phyloP scores from a whole-genome alignment of 2,888 invertebrate species.

The Masnerella sp. region DNA sequence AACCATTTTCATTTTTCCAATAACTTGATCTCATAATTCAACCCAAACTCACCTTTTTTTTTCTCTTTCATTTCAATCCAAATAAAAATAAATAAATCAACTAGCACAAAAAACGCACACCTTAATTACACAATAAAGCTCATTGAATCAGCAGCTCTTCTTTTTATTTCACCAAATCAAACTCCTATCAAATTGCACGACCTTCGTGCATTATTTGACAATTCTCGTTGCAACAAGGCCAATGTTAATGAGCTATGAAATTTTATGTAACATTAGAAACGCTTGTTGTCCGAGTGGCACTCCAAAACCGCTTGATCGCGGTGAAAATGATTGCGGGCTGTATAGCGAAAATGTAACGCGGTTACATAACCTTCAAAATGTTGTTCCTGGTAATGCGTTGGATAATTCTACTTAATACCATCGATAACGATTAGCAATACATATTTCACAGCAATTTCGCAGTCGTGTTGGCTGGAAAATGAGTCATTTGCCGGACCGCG shows the following conservation, averaged over 20 bases:
- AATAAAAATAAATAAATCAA: conserved; percentile 1
- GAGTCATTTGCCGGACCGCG: background rate
- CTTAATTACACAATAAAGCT: background rate
- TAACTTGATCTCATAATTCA: too few relatives aligned
- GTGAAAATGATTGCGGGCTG: conserved; percentile 14
- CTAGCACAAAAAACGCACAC: background rate
- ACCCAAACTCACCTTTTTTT: too few relatives aligned
- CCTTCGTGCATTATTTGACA: conserved; percentile 47
- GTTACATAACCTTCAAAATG: background rate
- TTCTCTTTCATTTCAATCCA: too few relatives aligned
- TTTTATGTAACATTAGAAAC: conserved; percentile 50
- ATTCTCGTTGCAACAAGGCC: conserved; percentile 41
- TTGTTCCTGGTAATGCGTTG: too few relatives aligned
- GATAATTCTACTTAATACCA: too few relatives aligned
- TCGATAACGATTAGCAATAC: background rate
- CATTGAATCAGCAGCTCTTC: background rate
- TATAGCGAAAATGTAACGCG: background rate
- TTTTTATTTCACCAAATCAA: conserved; percentile 11
- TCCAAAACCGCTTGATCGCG: conserved; percentile 13
- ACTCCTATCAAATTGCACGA: conserved; percentile 20
- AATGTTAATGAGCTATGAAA: conserved; percentile 56
- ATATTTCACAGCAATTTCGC: background rate
- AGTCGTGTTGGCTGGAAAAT: background rate
- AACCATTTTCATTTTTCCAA: too few relatives aligned
- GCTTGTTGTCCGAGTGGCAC: conserved; percentile 10